Evolutionary conservation across 2,888 invertebrate genomes (phyloP).

Genomic region (Ptychoptera albimana): DNA sequence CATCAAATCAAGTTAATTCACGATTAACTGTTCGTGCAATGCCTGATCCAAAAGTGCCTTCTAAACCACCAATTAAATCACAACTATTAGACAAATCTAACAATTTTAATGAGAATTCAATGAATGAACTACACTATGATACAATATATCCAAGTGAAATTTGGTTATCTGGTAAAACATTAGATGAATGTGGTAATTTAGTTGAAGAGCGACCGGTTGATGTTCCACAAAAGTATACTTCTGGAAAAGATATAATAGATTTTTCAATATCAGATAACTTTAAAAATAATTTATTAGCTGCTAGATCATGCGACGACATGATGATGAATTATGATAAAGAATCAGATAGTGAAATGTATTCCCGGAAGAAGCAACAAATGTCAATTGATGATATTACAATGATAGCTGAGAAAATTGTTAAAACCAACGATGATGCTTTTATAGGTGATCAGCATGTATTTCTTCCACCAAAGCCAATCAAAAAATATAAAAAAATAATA

Average conservation of each 20-base stretch:
- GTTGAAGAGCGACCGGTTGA: slow-evolving; percentile 25
- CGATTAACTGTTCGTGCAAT: slow-evolving; percentile 48
- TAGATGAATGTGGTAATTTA: slow-evolving; percentile 5
- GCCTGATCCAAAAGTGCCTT: slow-evolving; percentile 36
- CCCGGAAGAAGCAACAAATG: slow-evolving; percentile 36
- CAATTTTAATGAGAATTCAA: not conserved
- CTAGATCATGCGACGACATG: slow-evolving; percentile 40
- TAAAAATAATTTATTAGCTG: slow-evolving; percentile 21
- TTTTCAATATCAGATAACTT: slow-evolving; percentile 23
- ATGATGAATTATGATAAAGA: slow-evolving; percentile 20
- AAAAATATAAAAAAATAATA: slow-evolving; percentile 8
- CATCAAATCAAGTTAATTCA: slow-evolving; percentile 1
- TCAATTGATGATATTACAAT: slow-evolving; percentile 44
- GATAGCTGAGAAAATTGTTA: slow-evolving; percentile 19
- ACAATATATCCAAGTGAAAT: not conserved
- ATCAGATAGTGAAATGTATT: slow-evolving; percentile 41
- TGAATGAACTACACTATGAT: too few relatives aligned
- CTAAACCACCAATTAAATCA: slow-evolving; percentile 8
- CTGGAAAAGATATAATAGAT: slow-evolving; percentile 32
- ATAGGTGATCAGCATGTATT: slow-evolving; percentile 29
- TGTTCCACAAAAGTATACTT: slow-evolving; percentile 22
- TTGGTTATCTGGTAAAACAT: not conserved
- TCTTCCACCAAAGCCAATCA: slow-evolving; percentile 11
- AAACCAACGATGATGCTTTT: slow-evolving; percentile 6
- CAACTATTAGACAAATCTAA: not conserved